Base-by-base conservation (phyloP, 1,140 invertebrate species). In the Heterodera schachtii region DNA sequence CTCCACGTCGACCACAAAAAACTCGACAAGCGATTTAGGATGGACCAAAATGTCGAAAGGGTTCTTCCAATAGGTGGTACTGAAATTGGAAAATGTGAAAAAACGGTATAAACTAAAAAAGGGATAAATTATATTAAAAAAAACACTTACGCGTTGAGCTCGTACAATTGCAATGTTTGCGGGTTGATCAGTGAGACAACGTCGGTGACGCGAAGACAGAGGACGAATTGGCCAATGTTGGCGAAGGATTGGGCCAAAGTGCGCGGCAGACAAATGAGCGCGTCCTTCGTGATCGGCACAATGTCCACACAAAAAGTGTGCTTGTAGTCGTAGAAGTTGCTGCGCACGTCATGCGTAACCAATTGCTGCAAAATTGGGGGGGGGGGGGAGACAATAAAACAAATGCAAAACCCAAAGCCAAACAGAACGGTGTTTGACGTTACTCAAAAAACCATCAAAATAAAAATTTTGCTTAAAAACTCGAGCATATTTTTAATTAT, bases 311-410 rank as follows among this genome's bases (percentile, higher is more conserved):
- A 95, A 86, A 90, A 93, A 78, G 91, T 92, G 81, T 91, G 95
- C 91, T 99, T 99, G 91, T 98, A 99, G 90, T 98, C 98, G 90
- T 95, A 98, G 57, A 94, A 93, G 90, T 99, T 99, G 89, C 94
- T 98, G 90, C 96, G 95, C 52, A 95, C 94, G 91, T 99, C 98
- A 89, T 99, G 97, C 2, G 97, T 98, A 84, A 99, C 94, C 13
- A 99, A 92, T 88, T 97, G 96, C 90, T 98, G 96, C 0, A 96
- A 96, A 78, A 78, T 9, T 49, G 9, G 4, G 47, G 4, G n/a
- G n/a, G n/a, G n/a, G n/a, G n/a, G n/a, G n/a, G n/a, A n/a, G n/a
- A n/a, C n/a, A n/a, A n/a, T n/a, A n/a, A n/a, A n/a, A n/a, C n/a
- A n/a, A n/a, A n/a, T n/a, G n/a, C n/a, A n/a, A n/a, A n/a, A n/a